Conservation (phyloP, 2,888 invertebrate genomes). For the Drosophila demipolita region DNA sequence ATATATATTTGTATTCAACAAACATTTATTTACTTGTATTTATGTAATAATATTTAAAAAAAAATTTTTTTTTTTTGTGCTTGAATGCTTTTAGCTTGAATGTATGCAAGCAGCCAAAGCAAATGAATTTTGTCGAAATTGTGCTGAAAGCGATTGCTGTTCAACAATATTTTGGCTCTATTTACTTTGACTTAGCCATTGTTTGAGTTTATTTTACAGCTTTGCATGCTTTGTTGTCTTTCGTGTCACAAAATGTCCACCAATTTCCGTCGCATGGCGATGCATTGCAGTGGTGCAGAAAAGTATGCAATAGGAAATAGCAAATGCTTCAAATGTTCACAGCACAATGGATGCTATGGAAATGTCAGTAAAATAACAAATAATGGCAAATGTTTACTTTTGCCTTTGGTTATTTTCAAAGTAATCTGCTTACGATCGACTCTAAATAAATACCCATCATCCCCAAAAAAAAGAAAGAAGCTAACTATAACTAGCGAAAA, state of each 20-base stretch:
- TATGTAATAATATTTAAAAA: conserved; percentile 1
- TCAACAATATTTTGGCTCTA: conserved; percentile 18
- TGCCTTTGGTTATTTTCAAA: conserved; percentile 34
- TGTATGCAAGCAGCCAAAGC: conserved; percentile 13
- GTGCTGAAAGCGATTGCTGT: conserved; percentile 11
- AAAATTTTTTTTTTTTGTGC: neutral
- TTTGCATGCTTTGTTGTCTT: conserved; percentile 33
- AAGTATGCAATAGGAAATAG: conserved; percentile 47
- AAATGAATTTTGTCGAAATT: conserved; percentile 7
- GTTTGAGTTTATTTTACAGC: conserved; percentile 16
- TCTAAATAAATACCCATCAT: conserved; percentile 39
- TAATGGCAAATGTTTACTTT: conserved; percentile 42
- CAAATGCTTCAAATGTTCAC: conserved; percentile 6
- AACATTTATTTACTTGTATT: conserved; percentile 20
- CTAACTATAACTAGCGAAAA: conserved; percentile 50
- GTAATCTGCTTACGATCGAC: conserved; percentile 65
- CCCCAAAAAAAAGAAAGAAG: conserved; percentile 26
- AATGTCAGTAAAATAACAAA: conserved; percentile 52
- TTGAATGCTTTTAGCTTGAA: conserved; percentile 3
- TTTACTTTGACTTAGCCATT: conserved; percentile 32
- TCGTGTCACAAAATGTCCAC: conserved; percentile 7
- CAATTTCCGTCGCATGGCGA: conserved; percentile 10
- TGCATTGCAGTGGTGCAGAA: conserved; percentile 14
- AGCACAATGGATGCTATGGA: conserved; percentile 36
- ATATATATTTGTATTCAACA: conserved; percentile 20